Base-by-base conservation (phyloP, 2,888 invertebrate species). In the Pollenia amentaria region DNA sequence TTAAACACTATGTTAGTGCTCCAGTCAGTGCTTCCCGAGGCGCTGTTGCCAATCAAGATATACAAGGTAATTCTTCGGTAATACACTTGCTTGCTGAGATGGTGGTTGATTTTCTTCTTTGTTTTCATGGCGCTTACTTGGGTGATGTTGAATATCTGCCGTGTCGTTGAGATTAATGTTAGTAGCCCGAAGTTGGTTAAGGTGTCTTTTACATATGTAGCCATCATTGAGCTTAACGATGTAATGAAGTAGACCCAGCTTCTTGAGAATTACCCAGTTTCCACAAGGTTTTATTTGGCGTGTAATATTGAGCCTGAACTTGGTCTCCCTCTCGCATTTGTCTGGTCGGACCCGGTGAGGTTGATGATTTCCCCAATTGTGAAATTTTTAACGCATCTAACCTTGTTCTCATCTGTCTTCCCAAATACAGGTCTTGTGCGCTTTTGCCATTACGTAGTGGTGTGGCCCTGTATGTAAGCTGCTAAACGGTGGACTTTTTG, bases 391-490 rank as follows among this genome's bases (percentile, higher is more conserved):
- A n/a, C n/a, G n/a, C n/a, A 51, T 51, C 75, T 16, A 64, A 11
- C 18, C 51, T 29, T 40, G 6, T 75, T 40, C n/a, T 38, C n/a
- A 64, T 75, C 16, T 64, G 62, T 64, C 75, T 8, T 64, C 64
- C 16, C 16, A 64, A 9, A 46, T 69, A 40, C 29, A 51, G 1
- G 3, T 69, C 53, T 40, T 51, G 53, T 4, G 69, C 38, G 14
- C 29, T 69, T 53, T 46, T 65, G 7, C 65, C 12, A 46, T 44
- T 65, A 65, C 65, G 46, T 11, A 21, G 44, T 46, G n/a, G n/a
- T n/a, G n/a, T n/a, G n/a, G n/a, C n/a, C n/a, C n/a, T n/a, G n/a
- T n/a, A n/a, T n/a, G n/a, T n/a, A n/a, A n/a, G n/a, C n/a, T n/a
- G n/a, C n/a, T n/a, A n/a, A n/a, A n/a, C n/a, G 29, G 0, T 12